Percentiles rank a stretch among this genome's conserved stretches.
phyloP scores from a whole-genome alignment of 1,140 invertebrate species.

The Euglossa dilemma region DNA sequence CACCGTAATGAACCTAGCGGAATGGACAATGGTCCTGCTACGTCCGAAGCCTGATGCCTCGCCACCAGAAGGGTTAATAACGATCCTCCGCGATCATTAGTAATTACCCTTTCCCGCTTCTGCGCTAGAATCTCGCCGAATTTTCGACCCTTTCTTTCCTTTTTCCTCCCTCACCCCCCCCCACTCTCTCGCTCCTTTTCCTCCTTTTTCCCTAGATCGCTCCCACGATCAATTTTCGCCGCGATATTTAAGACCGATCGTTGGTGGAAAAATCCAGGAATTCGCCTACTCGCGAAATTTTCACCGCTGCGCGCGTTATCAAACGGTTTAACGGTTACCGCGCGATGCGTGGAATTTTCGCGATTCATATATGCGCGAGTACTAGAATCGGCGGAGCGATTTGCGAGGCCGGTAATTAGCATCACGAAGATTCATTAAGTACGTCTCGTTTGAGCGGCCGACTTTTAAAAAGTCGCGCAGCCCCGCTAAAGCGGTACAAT shows the following conservation, averaged over 20 bases:
- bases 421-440: slow-evolving; percentile 26
- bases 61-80: slow-evolving; percentile 74
- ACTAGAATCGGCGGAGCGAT: neutral
- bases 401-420: slow-evolving; percentile 2
- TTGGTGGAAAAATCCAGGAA: neutral
- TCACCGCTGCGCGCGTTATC: neutral
- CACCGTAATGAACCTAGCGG: slow-evolving; percentile 72
- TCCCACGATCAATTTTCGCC: slow-evolving; percentile 1
- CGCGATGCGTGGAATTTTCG: neutral
- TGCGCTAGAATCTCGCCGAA: slow-evolving; percentile 16
- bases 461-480: slow-evolving; percentile 33
- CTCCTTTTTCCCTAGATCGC: neutral
- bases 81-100: slow-evolving; percentile 69
- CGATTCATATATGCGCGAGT: neutral
- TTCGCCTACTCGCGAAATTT: neutral
- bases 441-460: slow-evolving; percentile 21
- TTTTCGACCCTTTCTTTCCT: neutral
- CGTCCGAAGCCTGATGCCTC: slow-evolving; percentile 36
- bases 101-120: slow-evolving; percentile 62
- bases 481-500: slow-evolving; percentile 67
- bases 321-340: neutral
- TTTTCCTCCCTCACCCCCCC: no score
- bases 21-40: slow-evolving; percentile 72
- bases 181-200: no score
- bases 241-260: neutral